Percentiles rank a stretch among this genome's conserved stretches.
Conservation (phyloP, 2,113 vertebrate species). For the Vombatus ursinus region DNA sequence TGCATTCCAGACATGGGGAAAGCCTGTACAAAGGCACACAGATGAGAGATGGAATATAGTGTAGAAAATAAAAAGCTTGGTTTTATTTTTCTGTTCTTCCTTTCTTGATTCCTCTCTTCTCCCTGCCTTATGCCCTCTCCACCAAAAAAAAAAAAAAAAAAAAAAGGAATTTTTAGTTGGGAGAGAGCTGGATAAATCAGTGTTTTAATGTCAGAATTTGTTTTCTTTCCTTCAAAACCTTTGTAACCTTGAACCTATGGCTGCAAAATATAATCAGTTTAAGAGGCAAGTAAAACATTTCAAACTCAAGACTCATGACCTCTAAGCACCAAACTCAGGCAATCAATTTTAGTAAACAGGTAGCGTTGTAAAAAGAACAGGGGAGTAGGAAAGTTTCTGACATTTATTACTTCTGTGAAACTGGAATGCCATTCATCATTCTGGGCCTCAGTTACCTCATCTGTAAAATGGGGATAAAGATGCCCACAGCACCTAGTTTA, state of each 20-base stretch:
- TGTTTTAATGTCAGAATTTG: not conserved
- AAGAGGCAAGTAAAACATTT: conserved; percentile 13
- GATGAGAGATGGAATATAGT: not conserved
- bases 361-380: not conserved
- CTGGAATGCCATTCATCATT: not conserved
- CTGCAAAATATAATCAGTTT: conserved; percentile 21
- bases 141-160: too few relatives aligned
- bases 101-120: not conserved
- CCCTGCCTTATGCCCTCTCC: not conserved
- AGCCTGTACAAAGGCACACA: not conserved
- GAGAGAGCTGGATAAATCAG: not conserved
- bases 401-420: not conserved
- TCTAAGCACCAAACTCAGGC: not conserved
- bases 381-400: not conserved
- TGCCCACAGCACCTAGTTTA: not conserved
- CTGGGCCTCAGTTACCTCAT: not conserved
- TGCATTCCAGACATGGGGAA: not conserved
- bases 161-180: not conserved
- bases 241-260: not conserved
- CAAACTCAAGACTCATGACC: not conserved
- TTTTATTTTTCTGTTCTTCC: not conserved
- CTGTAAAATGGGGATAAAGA: not conserved
- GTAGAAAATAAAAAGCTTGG: not conserved
- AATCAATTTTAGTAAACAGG: not conserved
- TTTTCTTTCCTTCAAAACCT: not conserved